Evolutionary conservation across 2,797 vertebrate species (phyloP), one percentile per base, ranked within the genome.

Genomic region (Manis javanica): DNA sequence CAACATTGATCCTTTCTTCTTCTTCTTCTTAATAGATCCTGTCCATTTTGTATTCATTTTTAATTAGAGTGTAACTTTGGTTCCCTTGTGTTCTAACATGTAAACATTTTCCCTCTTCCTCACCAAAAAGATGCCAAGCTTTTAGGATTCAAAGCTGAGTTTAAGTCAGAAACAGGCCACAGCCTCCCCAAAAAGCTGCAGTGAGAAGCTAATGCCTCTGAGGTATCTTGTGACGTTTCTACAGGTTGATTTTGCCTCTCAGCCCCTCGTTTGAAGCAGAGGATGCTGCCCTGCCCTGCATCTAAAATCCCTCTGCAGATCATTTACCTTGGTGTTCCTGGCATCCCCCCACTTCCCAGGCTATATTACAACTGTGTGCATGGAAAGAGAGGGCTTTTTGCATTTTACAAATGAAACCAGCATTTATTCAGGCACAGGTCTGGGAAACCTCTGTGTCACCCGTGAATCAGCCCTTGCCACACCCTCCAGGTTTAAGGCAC

Each of bases 391-490:
- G 24, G 75, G 46, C 46, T 86, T 85, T 46, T 53, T 37, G 66
- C 69, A 46, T 63, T 91, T 57, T 66, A 42, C 2, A 66, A 85
- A 18, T 59, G 86, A 82, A 83, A 84, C 55, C 18, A 13, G 83
- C 55, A 66, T 8, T 66, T 29, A 1, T 0, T 63, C 49, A 13
- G 31, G 51, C 29, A 12, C 39, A 49, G 15, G 1, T 87, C 82
- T 51, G 66, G 84, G 84, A 90, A 53, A 14, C 26, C 55, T 64
- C 39, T 29, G 61, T 19, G 42, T 90, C 92, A 94, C 42, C 24
- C 9, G 15, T 68, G 96, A 96, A 87, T 96, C 97, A 96, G 72
- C 77, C 46, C 37, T 31, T 0, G 64, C 77, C 72, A 83, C 53
- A 21, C 85, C 86, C 72, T 96, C 74, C 51, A 5, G 4, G 31